phyloP scores from a whole-genome alignment of 2,113 vertebrate species.

The Cryptotis parvus region DNA sequence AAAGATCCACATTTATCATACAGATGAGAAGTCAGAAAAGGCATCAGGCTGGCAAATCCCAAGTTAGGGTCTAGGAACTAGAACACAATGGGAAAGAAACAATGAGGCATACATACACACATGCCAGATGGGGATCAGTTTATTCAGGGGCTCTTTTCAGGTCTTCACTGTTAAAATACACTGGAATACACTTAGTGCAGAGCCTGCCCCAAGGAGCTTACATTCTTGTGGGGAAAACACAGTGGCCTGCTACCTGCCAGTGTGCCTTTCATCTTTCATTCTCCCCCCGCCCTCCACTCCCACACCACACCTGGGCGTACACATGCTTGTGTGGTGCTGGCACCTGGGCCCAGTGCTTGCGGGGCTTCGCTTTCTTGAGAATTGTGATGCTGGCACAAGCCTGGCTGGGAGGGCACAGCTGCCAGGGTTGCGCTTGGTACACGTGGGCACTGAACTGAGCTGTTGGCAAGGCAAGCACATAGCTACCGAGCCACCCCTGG shows the following conservation, averaged over 20 bases:
- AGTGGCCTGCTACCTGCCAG: background rate
- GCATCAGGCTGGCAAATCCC: background rate
- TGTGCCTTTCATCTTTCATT: background rate
- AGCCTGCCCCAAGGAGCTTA: background rate
- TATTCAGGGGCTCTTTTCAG: slow-evolving; percentile 37
- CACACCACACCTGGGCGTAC: too few species aligned
- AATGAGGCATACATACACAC: slow-evolving; percentile 13
- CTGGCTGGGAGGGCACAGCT: too few species aligned
- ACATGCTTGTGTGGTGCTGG: too few species aligned
- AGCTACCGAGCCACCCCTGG: too few species aligned
- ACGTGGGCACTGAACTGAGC: too few species aligned
- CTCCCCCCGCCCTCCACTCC: too few species aligned
- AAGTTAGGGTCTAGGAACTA: background rate
- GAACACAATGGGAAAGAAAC: background rate
- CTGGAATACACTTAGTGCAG: background rate
- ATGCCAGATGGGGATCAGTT: background rate
- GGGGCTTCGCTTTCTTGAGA: too few species aligned
- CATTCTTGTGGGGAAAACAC: background rate
- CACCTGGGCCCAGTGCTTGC: too few species aligned
- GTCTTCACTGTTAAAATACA: background rate
- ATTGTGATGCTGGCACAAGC: too few species aligned
- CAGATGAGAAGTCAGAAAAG: background rate
- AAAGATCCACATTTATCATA: slow-evolving; percentile 28
- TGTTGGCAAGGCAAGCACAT: too few species aligned
- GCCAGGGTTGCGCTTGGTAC: too few species aligned